A percentile compares a stretch with the other conserved stretches of the same genome.
These are phyloP conservation scores for Flexamia atlantica DNA, from an alignment of 2,888 invertebrate genomes.

Conservation along the genomic window DNA sequence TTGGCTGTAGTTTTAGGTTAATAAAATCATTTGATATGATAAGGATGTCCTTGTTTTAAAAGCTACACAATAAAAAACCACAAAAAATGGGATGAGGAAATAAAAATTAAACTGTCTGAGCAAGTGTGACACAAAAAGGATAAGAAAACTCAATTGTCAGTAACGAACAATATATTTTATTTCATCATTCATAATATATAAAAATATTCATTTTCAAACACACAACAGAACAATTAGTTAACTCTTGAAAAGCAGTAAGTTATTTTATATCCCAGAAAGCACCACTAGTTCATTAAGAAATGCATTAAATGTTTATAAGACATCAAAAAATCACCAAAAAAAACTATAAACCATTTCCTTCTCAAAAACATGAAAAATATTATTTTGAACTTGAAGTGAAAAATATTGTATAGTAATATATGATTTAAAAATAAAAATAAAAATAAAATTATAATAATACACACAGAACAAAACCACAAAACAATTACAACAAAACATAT, in stretches of 20 bases:
- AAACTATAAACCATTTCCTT: not conserved
- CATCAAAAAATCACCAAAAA: not conserved
- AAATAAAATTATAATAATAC: conserved; percentile 8
- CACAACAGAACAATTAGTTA: not conserved
- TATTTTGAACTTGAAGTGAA: not conserved
- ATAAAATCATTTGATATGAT: too few species aligned
- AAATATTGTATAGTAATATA: not conserved
- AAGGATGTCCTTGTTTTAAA: too few species aligned
- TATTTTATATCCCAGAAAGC: not conserved
- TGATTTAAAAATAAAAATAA: not conserved
- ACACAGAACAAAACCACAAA: not conserved
- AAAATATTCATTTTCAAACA: not conserved
- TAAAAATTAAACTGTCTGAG: too few species aligned
- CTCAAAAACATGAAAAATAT: not conserved
- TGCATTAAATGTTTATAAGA: not conserved
- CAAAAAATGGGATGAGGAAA: too few species aligned
- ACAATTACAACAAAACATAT: not conserved
- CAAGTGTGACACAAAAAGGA: too few species aligned
- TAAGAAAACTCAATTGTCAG: not conserved
- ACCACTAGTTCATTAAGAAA: not conserved
- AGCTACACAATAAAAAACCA: too few species aligned
- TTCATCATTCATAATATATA: not conserved
- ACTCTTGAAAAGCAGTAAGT: not conserved
- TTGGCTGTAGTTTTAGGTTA: too few species aligned
- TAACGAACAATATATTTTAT: conserved; percentile 15